These are phyloP conservation scores for Papilio machaon DNA, from an alignment of 1,140 invertebrate species.

Conservation along the genomic window DNA sequence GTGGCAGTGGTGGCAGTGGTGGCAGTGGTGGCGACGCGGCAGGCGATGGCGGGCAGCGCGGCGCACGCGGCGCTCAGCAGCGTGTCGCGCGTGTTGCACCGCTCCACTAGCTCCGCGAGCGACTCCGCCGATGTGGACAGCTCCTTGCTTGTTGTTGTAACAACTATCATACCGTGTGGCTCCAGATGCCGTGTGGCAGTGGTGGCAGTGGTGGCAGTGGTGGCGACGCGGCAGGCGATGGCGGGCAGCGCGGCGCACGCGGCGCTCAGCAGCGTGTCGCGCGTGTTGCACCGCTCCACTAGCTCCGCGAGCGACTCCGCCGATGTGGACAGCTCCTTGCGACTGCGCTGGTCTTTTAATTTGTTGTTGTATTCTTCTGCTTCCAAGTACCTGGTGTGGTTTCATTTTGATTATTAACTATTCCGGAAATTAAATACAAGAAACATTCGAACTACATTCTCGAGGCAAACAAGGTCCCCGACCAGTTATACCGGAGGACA, in stretches of 20 bases:
- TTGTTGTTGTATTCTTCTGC: conserved; percentile 71
- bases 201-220: conserved; percentile 42
- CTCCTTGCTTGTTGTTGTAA: conserved; percentile 56
- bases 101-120: conserved; percentile 52
- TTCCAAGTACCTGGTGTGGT: conserved; percentile 68
- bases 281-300: conserved; percentile 53
- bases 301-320: conserved; percentile 59
- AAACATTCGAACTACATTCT: too few relatives aligned
- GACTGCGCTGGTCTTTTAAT: conserved; percentile 49
- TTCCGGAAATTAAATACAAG: too few relatives aligned
- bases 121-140: conserved; percentile 59
- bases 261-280: conserved; percentile 68
- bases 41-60: conserved; percentile 56
- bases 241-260: conserved; percentile 59
- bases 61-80: conserved; percentile 64
- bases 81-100: conserved; percentile 61
- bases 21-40: neutral
- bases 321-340: conserved; percentile 53
- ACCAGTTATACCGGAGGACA: too few relatives aligned
- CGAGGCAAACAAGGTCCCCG: too few relatives aligned
- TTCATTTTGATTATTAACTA: neutral
- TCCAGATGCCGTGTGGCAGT: conserved; percentile 51
- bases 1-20: conserved; percentile 50
- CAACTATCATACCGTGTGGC: conserved; percentile 46
- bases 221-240: conserved; percentile 40